Evolutionary conservation across 2,113 vertebrate species (phyloP).

Genomic region (Puntigrus tetrazona): DNA sequence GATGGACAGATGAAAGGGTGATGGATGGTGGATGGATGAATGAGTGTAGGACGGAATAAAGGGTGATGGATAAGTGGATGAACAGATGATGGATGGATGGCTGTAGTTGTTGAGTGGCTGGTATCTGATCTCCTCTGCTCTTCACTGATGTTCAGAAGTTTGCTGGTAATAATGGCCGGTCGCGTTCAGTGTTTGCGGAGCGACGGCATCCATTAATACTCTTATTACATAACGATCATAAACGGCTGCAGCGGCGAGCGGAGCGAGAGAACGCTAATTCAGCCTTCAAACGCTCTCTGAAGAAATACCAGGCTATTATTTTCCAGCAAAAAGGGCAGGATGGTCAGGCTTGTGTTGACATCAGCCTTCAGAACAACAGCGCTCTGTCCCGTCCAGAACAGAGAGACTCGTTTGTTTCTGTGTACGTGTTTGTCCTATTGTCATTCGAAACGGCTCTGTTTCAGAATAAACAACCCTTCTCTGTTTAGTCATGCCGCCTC

Average conservation of each 20-base stretch:
- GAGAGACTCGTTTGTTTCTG: conserved; percentile 64
- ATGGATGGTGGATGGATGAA: too few relatives aligned
- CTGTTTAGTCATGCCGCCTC: conserved; percentile 56
- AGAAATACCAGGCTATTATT: not conserved
- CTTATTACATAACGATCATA: conserved; percentile 5
- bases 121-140: conserved; percentile 1
- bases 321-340: not conserved
- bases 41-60: too few relatives aligned
- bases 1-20: not conserved
- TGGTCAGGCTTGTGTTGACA: conserved; percentile 61
- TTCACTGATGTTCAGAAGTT: not conserved
- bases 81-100: not conserved
- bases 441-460: conserved; percentile 70
- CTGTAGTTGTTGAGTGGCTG: not conserved
- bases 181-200: not conserved
- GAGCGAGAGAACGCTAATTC: not conserved
- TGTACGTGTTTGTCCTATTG: conserved; percentile 55
- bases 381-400: conserved; percentile 69
- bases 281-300: not conserved
- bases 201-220: not conserved
- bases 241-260: not conserved
- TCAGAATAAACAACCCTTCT: conserved; percentile 68
- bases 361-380: conserved; percentile 68
- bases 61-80: not conserved
- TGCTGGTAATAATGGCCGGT: not conserved